phyloP scores from a whole-genome alignment of 2,113 vertebrate genomes.

The Chloropsis cyanopogon region DNA sequence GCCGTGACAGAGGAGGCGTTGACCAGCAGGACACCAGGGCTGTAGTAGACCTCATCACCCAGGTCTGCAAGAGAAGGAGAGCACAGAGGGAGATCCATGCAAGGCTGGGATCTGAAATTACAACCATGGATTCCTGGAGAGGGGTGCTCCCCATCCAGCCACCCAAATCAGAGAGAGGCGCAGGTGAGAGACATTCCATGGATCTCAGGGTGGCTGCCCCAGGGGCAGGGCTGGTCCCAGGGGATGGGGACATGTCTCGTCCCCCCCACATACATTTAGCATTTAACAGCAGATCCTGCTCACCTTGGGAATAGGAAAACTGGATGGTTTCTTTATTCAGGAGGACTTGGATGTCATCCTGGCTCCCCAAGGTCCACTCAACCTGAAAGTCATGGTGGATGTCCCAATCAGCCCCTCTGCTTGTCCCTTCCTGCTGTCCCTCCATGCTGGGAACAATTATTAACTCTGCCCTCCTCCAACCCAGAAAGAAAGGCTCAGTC shows the following conservation, averaged over 20 bases:
- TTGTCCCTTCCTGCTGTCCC: rapidly evolving
- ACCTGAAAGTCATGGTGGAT: background rate
- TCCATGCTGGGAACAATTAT: background rate
- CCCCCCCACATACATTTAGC: background rate
- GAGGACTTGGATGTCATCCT: slow-evolving; percentile 19
- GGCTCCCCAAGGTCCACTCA: slow-evolving; percentile 28
- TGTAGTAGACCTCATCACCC: background rate
- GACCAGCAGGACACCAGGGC: background rate
- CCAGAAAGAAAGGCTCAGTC: background rate
- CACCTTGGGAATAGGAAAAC: slow-evolving; percentile 46
- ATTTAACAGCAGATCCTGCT: background rate
- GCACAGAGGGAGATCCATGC: background rate
- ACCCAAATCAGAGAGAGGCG: background rate
- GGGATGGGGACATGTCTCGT: background rate
- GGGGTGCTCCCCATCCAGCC: background rate
- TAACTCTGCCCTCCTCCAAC: background rate
- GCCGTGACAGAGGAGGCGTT: background rate
- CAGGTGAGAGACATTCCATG: background rate
- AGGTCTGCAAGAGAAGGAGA: background rate
- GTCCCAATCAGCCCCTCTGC: background rate
- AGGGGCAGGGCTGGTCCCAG: rapidly evolving
- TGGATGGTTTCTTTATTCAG: background rate
- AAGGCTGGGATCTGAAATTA: background rate
- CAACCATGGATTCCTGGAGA: background rate
- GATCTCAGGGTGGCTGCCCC: background rate